These are phyloP conservation scores for Argopecten irradians DNA, from an alignment of 1,140 invertebrate genomes.

Conservation along the genomic window DNA sequence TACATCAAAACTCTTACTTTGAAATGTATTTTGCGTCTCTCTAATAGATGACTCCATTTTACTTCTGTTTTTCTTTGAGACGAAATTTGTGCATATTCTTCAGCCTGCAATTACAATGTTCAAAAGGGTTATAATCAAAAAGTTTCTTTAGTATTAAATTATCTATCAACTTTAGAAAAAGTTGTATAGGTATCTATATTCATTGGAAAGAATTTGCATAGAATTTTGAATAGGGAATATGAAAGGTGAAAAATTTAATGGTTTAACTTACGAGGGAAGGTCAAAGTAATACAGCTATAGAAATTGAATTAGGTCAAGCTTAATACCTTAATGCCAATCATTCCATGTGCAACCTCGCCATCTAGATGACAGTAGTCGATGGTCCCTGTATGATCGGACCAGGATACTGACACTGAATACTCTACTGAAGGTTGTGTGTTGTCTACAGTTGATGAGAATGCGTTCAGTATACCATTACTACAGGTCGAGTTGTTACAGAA, in stretches of 20 bases:
- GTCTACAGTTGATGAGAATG: slow-evolving; percentile 43
- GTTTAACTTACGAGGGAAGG: no score
- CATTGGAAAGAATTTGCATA: no score
- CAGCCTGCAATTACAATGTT: not conserved
- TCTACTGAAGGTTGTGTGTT: slow-evolving; percentile 42
- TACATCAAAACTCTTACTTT: no score
- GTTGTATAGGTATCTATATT: no score
- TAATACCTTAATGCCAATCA: slow-evolving; percentile 59
- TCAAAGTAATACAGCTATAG: no score
- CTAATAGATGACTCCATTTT: not conserved
- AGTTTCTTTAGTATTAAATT: no score
- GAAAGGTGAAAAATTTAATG: no score
- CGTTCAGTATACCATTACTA: slow-evolving; percentile 37
- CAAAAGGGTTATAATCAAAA: no score
- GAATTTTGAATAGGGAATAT: no score
- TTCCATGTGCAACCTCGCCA: slow-evolving; percentile 46
- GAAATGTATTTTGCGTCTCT: not conserved
- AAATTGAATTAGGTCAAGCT: no score
- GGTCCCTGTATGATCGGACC: slow-evolving; percentile 67
- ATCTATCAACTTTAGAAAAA: no score
- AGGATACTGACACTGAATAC: slow-evolving; percentile 55
- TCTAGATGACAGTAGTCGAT: slow-evolving; percentile 55
- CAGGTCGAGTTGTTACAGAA: slow-evolving; percentile 61
- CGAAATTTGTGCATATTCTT: not conserved
- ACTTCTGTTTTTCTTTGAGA: not conserved